Base-by-base conservation (phyloP, 2,113 vertebrate species). In the Pantherophis guttatus region DNA sequence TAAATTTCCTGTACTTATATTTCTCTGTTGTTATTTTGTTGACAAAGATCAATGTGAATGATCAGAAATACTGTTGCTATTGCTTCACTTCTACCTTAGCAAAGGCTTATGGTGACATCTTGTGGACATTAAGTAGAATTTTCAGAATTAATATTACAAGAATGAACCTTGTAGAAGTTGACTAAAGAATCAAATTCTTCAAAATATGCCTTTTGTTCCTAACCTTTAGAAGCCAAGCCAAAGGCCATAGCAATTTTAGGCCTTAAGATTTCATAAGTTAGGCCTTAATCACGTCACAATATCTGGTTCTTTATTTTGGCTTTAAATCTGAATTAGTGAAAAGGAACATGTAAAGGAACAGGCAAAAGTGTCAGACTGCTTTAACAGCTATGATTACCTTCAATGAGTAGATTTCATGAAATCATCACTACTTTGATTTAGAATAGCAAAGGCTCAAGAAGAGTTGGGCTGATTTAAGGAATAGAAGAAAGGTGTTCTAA, bases 51-150 rank as follows among this genome's bases (percentile, higher is more conserved):
- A 24, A 1, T 52, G 1, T 75, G 21, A 89, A 29, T 92, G 91
- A 75, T 3, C 12, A 75, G 2, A 19, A 29, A 24, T 12, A 0
- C 3, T 33, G 15, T 0, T 8, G 1, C 44, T 52, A 52, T 50
- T 52, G n/a, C n/a, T 39, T 75, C n/a, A 39, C 9, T 19, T 65
- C 29, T 93, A 7, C 5, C 57, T 21, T 90, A 33, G 55, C 88
- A 10, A 39, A 94, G 92, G n/a, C 1, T 24, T 89, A 95, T 29
- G 57, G 75, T 93, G 97, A 96, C 97, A 97, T 90, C 97, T 97
- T 94, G 96, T 98, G 97, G 97, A 26, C 93, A 29, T 8, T 87
- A 33, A 39, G 15, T 11, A 89, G 23, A 52, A 48, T 6, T 88
- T 11, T 52, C 13, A 52, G 11, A 75, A 55, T 88, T 15, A 90